A percentile compares a stretch with the other conserved stretches of the same genome.
Evolutionary conservation across 1,140 invertebrate genomes (phyloP).

Genomic region (Coboldia fuscipes): DNA sequence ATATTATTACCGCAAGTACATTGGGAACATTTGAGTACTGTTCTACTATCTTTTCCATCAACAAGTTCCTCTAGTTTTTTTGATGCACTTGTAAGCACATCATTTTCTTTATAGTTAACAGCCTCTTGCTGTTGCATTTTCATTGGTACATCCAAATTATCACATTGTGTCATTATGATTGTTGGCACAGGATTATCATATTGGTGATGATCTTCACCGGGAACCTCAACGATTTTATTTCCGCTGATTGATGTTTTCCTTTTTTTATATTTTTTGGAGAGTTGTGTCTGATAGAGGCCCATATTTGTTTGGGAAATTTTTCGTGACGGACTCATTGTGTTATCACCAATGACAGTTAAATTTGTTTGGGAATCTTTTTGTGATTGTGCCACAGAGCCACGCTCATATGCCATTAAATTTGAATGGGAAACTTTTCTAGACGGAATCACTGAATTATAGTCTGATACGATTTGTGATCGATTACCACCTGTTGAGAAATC

Average conservation of each 20-base stretch:
- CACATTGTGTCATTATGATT: too few species aligned
- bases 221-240: slow-evolving; percentile 3
- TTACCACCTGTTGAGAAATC: too few species aligned
- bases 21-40: background rate
- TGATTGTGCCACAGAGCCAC: too few species aligned
- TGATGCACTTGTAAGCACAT: slow-evolving; percentile 23
- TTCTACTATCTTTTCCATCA: slow-evolving; percentile 13
- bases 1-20: slow-evolving; percentile 13
- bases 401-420: too few species aligned
- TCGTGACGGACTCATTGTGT: background rate
- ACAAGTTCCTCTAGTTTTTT: slow-evolving; percentile 23
- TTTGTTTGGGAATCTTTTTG: background rate
- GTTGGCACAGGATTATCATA: background rate
- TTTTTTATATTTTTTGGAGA: background rate
- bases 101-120: slow-evolving; percentile 23
- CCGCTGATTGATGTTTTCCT: background rate
- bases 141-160: background rate
- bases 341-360: background rate
- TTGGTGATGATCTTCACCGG: background rate
- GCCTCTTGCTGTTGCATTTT: slow-evolving; percentile 6
- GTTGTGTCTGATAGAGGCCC: too few species aligned
- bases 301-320: too few species aligned
- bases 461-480: too few species aligned
- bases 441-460: too few species aligned
- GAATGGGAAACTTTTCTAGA: too few species aligned